Evolutionary conservation across 2,888 invertebrate species (phyloP).

Genomic region (Caenorhabditis sp.): DNA sequence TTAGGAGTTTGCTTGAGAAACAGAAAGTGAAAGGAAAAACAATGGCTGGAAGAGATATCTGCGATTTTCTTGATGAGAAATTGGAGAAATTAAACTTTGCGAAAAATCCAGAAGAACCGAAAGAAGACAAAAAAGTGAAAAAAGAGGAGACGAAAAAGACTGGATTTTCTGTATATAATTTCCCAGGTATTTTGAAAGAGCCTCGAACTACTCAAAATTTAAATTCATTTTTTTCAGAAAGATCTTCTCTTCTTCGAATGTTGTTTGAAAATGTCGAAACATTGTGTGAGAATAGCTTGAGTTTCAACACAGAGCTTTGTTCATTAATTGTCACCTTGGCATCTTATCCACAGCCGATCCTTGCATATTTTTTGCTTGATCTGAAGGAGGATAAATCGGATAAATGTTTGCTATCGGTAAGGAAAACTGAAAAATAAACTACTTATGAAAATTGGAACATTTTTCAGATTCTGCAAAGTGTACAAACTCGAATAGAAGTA

Average conservation of each 20-base stretch:
- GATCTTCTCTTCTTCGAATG: conserved; percentile 34
- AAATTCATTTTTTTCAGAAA: conserved; percentile 17
- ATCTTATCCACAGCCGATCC: conserved; percentile 86
- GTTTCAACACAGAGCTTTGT: conserved; percentile 55
- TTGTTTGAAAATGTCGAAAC: conserved; percentile 42
- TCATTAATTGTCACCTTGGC: conserved; percentile 86
- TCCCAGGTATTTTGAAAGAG: conserved; percentile 14
- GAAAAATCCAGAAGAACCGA: conserved; percentile 12
- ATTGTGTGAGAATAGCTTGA: conserved; percentile 39
- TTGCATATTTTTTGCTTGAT: conserved; percentile 86
- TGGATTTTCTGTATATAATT: conserved; percentile 32
- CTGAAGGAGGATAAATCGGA: conserved; percentile 22
- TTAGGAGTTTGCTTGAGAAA: conserved; percentile 25
- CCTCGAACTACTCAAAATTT: too few relatives aligned
- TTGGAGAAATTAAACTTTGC: neutral
- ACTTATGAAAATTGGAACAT: conserved; percentile 4
- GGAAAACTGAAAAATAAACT: too few relatives aligned
- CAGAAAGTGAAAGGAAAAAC: conserved; percentile 26
- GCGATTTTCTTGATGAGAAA: conserved; percentile 13
- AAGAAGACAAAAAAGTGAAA: conserved; percentile 4
- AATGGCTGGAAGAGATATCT: conserved; percentile 7
- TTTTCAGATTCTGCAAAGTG: conserved; percentile 79
- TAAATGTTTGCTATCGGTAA: conserved; percentile 24
- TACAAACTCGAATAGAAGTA: conserved; percentile 87
- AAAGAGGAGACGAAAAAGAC: conserved; percentile 7